Evolutionary conservation across 2,888 invertebrate genomes (phyloP).

Genomic region (Baccha elongata): DNA sequence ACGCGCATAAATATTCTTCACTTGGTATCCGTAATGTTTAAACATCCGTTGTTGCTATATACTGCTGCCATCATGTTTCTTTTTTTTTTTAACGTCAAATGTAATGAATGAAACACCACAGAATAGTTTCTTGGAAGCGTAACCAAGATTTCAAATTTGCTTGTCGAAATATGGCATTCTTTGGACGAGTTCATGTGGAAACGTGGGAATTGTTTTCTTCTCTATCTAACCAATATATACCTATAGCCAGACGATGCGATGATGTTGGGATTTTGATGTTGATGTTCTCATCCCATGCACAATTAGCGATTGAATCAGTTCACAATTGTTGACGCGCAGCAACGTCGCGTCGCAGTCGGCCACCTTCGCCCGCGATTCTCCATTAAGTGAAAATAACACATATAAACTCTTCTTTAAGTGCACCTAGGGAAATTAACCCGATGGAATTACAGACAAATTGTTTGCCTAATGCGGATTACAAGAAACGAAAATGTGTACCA

Average conservation of each 20-base stretch:
- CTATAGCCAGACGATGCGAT: background rate
- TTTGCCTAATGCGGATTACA: constrained; percentile 67
- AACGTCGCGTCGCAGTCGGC: background rate
- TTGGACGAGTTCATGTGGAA: constrained; percentile 43
- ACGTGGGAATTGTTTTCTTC: constrained; percentile 65
- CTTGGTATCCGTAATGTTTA: constrained; percentile 10
- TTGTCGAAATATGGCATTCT: constrained; percentile 57
- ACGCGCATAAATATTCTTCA: constrained; percentile 53
- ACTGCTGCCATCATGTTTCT: background rate
- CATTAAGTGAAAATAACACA: constrained; percentile 36
- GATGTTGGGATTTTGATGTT: constrained; percentile 42
- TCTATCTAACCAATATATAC: background rate
- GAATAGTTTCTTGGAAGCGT: constrained; percentile 39
- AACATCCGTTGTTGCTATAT: constrained; percentile 43
- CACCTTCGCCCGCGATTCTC: background rate
- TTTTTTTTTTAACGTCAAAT: background rate
- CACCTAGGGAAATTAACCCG: constrained; percentile 52
- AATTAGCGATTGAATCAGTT: constrained; percentile 68
- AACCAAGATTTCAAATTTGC: constrained; percentile 46
- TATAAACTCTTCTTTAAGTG: constrained; percentile 12
- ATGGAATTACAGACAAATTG: constrained; percentile 66
- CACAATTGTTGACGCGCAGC: constrained; percentile 9
- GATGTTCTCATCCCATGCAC: constrained; percentile 70
- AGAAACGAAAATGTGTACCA: constrained; percentile 57
- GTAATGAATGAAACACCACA: constrained; percentile 48